Percentiles rank a stretch among this genome's conserved stretches.
phyloP scores from a whole-genome alignment of 2,797 vertebrate genomes.

The Microtus agrestis region DNA sequence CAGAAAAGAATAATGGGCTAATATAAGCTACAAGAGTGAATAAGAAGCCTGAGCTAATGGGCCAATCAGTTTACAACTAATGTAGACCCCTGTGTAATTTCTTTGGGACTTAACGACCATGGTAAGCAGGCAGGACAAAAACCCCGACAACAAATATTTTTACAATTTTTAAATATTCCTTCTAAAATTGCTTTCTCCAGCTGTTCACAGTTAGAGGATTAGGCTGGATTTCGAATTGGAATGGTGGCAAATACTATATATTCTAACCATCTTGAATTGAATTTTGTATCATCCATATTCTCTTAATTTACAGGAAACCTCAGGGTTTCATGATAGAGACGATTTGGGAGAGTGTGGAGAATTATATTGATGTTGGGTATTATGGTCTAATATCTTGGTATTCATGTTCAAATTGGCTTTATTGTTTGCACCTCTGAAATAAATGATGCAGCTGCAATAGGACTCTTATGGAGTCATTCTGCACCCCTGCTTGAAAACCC shows the following conservation, averaged over 20 bases:
- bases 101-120: too few species aligned
- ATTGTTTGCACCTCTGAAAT: neutral
- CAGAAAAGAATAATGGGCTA: too few species aligned
- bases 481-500: neutral
- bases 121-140: too few species aligned
- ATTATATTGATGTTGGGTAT: neutral
- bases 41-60: too few species aligned
- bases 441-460: neutral
- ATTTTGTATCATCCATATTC: accelerated
- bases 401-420: neutral
- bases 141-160: too few species aligned
- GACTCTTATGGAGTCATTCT: neutral
- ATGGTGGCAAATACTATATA: neutral
- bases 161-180: neutral
- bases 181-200: neutral
- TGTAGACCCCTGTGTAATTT: too few species aligned
- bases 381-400: neutral
- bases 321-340: neutral
- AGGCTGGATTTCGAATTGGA: neutral
- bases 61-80: too few species aligned
- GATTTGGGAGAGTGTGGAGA: neutral
- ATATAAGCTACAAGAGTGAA: too few species aligned
- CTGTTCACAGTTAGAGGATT: neutral
- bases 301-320: neutral
- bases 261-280: neutral